Evolutionary conservation across 2,113 vertebrate species (phyloP), one percentile per base, ranked within the genome.

Genomic region (Upupa epops): DNA sequence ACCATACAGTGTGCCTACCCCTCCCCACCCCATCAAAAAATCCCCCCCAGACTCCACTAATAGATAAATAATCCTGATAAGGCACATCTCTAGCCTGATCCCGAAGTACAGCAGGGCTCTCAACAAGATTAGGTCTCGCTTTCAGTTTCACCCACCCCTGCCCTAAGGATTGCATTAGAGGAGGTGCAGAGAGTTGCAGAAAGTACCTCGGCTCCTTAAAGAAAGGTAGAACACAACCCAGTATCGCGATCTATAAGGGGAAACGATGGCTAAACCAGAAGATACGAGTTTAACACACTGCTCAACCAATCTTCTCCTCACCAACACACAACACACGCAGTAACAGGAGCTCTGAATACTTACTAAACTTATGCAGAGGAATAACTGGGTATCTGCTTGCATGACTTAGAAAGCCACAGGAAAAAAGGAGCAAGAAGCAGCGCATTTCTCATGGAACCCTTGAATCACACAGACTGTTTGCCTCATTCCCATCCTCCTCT

Each of bases 81-180:
- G 32, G 11, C 42, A 91, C 17, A 32, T 49, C 72, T 79, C 86
- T 84, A 64, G 61, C 37, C 85, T 80, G 56, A 84, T 59, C 74
- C 71, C 93, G 59, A 92, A 93, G 59, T 55, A 72, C 34, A 80
- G n/a, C 26, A 56, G 7, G 6, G 11, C 49, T 78, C 72, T 90
- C 74, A 77, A 74, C 14, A 84, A 83, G 74, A 83, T 73, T 28
- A 83, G 18, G 88, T 87, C 88, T 89, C 2, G 13, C 92, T 96
- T 96, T 96, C 93, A 87, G 90, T 93, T 95, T 93, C 92, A 92
- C 56, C 84, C 90, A 68, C 42, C 74, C 48, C 51, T 83, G 52
- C 92, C 87, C 81, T 31, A 54, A 72, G 28, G 17, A 60, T 74
- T 59, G 34, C 1, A 0, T 69, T 90, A 72, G 78, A 88, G 86